Percentiles rank a stretch among this genome's conserved stretches.
Evolutionary conservation across 2,113 vertebrate genomes (phyloP).

Genomic region (Xyrauchen texanus): DNA sequence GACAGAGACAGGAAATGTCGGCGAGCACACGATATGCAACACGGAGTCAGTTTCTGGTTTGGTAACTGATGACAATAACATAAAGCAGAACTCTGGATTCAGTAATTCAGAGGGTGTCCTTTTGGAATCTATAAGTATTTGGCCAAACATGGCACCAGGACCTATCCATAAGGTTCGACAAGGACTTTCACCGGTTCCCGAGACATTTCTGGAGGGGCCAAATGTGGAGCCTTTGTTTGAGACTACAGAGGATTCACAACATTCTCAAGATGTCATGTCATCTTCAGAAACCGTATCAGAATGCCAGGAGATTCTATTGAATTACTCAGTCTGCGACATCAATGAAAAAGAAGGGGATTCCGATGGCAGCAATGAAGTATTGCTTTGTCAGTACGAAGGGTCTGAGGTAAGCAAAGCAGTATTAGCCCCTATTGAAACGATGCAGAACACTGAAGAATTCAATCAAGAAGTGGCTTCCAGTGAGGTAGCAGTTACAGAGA

Average conservation of each 20-base stretch:
- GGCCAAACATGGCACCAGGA: slow-evolving; percentile 42
- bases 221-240: background rate
- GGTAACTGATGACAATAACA: background rate
- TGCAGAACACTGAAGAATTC: background rate
- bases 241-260: background rate
- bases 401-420: background rate
- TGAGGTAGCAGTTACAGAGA: background rate
- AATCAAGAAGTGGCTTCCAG: background rate
- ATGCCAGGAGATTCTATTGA: background rate
- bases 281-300: slow-evolving; percentile 10
- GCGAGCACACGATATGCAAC: background rate
- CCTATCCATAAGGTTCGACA: slow-evolving; percentile 18
- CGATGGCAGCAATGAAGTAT: background rate
- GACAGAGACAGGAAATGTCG: slow-evolving; percentile 35
- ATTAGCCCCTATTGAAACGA: background rate
- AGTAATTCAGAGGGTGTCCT: background rate
- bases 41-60: slow-evolving; percentile 3
- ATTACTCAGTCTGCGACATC: background rate
- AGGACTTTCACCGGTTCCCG: slow-evolving; percentile 11
- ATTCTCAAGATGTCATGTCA: background rate
- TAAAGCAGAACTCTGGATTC: slow-evolving; percentile 19
- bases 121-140: background rate
- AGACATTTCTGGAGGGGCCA: slow-evolving; percentile 2
- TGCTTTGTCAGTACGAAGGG: background rate
- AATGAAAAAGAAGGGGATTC: background rate